Evolutionary conservation across 2,888 invertebrate genomes (phyloP), one percentile per base, ranked within the genome.

Genomic region (Actias luna): DNA sequence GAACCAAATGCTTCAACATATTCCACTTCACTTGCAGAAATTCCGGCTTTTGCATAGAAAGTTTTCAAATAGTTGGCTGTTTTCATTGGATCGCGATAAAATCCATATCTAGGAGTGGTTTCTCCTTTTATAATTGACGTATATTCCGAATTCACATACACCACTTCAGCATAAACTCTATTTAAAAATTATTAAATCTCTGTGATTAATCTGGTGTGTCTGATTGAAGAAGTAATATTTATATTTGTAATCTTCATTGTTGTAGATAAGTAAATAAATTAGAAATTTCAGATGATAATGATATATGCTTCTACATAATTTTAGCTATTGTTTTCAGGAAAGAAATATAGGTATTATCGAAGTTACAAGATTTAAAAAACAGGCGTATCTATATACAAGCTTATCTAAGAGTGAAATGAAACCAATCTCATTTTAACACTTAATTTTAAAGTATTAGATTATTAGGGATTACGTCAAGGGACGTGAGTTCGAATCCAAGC

Each of bases 1-100:
- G 95, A 94, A 18, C 95, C 95, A 80, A 95, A 95, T 33, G 95
- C 95, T 80, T 96, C 96, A 31, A 96, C 89, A 75, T 94, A 96
- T 46, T 91, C 87, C 0, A 96, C 90, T 0, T 77, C 71, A 25
- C 80, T 75, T 0, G 95, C 95, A 50, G 94, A 82, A 4, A 96
- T 75, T 5, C 88, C 86, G 16, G 93, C 93, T 73, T 95, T 94
- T 0, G 84, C 73, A 76, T 96, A 96, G 59, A 87, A 85, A 0
- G 67, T 60, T n/a, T 72, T 70, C 1, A 84, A 63, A 60, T 83
- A 85, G 0, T 70, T 67, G 0, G 69, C 69, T 16, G 75, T 65
- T 2, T 63, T 65, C 2, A 66, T 65, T 0, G 70, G 70, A 33
- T 80, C 69, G 16, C 82, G 69, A 46, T 69, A 65, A 42, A 75